These are phyloP conservation scores for Ichneumoninae sp. DNA, from an alignment of 2,888 invertebrate species.

Conservation along the genomic window DNA sequence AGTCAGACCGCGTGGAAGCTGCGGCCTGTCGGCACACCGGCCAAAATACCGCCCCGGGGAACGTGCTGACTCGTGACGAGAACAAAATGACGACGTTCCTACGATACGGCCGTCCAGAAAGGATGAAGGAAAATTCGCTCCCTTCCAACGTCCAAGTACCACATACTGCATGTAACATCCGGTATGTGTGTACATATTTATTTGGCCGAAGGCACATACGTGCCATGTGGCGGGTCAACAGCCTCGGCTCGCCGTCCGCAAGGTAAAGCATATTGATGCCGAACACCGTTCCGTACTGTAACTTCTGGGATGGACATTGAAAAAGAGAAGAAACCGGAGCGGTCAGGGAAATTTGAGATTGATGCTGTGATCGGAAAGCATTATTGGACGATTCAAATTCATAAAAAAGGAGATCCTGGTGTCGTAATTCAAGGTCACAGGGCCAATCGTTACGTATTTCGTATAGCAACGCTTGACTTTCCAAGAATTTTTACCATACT, in stretches of 20 bases:
- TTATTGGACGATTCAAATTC: not conserved
- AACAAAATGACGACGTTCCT: constrained; percentile 27
- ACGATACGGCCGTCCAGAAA: not conserved
- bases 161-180: not conserved
- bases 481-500: no score
- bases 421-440: not conserved
- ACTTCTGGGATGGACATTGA: not conserved
- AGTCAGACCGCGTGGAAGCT: constrained; percentile 40
- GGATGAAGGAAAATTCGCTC: constrained; percentile 27
- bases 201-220: constrained; percentile 9
- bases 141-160: not conserved
- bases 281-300: not conserved
- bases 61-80: constrained; percentile 26
- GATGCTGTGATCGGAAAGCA: not conserved
- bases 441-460: not conserved
- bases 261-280: constrained; percentile 11
- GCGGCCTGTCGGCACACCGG: constrained; percentile 17
- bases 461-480: not conserved
- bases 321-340: not conserved
- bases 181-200: constrained; percentile 3
- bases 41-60: constrained; percentile 34
- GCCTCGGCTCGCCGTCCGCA: not conserved
- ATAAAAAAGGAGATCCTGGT: no score
- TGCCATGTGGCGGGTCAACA: constrained; percentile 15
- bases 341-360: not conserved